Conservation (phyloP, 2,797 vertebrate genomes). For the Cephalopachus bancanus region DNA sequence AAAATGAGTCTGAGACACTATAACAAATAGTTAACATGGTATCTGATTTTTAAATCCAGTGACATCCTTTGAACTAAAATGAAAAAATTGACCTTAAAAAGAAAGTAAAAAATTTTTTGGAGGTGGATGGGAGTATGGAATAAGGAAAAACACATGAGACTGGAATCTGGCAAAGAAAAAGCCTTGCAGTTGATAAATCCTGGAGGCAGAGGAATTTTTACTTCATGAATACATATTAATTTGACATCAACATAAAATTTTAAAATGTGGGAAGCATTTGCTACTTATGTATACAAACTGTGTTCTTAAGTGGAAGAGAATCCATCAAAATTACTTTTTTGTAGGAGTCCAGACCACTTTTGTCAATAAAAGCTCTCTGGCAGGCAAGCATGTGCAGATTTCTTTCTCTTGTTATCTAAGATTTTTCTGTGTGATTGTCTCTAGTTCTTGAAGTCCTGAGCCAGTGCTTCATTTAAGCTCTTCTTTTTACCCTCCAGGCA, state of each 20-base stretch:
- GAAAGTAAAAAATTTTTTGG: not conserved
- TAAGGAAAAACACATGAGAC: not conserved
- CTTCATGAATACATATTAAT: slow-evolving; percentile 2
- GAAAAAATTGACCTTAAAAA: not conserved
- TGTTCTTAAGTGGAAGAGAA: not conserved
- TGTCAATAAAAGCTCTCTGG: slow-evolving; percentile 29
- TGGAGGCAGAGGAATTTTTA: not conserved
- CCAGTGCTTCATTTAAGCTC: slow-evolving; percentile 22
- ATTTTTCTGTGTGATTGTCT: not conserved
- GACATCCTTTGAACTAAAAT: not conserved
- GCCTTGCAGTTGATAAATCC: not conserved
- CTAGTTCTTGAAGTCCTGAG: slow-evolving; percentile 9
- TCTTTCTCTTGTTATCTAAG: not conserved
- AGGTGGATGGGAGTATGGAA: accelerated
- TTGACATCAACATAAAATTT: slow-evolving; percentile 1
- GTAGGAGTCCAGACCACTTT: not conserved
- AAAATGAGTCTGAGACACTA: not conserved
- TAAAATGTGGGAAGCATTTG: not conserved
- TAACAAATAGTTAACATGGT: not conserved
- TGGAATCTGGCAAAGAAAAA: not conserved
- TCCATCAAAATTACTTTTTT: slow-evolving; percentile 30
- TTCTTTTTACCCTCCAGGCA: slow-evolving; percentile 59
- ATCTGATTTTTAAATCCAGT: not conserved
- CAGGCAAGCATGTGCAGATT: not conserved
- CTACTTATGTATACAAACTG: not conserved